phyloP scores from a whole-genome alignment of 92 coral and sea anemone species.

The Diadumene lineata region DNA sequence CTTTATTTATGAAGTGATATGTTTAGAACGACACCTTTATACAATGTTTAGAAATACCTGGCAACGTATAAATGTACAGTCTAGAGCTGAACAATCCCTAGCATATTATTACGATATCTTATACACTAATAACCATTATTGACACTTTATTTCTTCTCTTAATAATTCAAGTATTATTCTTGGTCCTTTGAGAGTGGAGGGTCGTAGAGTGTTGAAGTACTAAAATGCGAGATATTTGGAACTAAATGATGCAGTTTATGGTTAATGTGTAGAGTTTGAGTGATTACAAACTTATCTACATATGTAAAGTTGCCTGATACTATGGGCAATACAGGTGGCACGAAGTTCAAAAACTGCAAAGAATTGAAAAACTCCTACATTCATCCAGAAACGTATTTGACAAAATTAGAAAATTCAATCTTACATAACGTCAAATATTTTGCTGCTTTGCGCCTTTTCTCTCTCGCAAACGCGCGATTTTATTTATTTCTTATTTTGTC shows the following conservation, averaged over 20 bases:
- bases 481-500: neutral
- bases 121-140: neutral
- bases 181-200: too few species aligned
- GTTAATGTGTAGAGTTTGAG: neutral
- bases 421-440: neutral
- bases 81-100: too few species aligned
- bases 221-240: neutral
- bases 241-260: neutral
- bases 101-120: neutral
- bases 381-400: neutral
- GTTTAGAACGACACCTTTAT: neutral
- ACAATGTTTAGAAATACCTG: constrained; percentile 7
- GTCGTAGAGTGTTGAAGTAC: too few species aligned
- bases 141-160: neutral
- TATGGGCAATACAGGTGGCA: neutral
- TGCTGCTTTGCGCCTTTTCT: neutral
- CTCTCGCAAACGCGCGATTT: neutral
- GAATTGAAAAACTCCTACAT: too few species aligned
- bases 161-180: too few species aligned
- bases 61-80: neutral
- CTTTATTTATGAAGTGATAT: neutral
- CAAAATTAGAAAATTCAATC: neutral
- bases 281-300: neutral
- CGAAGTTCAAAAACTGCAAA: too few species aligned
- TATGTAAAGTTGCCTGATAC: neutral